Conservation (phyloP, 2,113 vertebrate species). For the Cyanoramphus novaezelandiae region DNA sequence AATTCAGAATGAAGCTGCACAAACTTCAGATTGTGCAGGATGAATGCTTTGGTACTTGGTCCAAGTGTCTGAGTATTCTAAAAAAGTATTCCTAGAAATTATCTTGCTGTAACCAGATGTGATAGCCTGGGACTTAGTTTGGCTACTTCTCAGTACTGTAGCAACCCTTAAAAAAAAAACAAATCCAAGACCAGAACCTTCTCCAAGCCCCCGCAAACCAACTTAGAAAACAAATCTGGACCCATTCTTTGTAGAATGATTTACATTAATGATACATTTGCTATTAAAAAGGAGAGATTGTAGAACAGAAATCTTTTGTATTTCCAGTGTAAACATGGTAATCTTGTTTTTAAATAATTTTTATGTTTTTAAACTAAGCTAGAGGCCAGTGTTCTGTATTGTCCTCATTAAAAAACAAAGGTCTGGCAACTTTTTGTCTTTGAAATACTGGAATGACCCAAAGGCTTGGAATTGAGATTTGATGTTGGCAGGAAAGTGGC, state of each 20-base stretch:
- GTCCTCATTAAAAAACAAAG: constrained; percentile 1
- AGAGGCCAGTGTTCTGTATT: neutral
- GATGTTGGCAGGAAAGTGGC: constrained; percentile 11
- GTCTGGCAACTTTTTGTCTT: constrained; percentile 6
- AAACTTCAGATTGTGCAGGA: neutral
- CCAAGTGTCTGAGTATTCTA: neutral
- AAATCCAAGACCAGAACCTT: neutral
- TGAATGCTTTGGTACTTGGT: neutral
- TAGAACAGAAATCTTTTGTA: neutral
- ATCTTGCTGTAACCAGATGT: neutral
- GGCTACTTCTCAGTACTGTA: neutral
- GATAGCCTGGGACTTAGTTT: neutral
- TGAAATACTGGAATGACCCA: constrained; percentile 22
- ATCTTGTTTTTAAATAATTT: neutral
- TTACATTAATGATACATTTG: neutral
- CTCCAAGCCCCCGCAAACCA: neutral
- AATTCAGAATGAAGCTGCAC: neutral
- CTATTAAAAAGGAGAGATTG: neutral
- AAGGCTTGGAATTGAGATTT: constrained; percentile 34
- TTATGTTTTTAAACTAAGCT: neutral
- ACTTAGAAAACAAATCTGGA: neutral
- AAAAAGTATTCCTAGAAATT: neutral
- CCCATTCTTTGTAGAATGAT: neutral
- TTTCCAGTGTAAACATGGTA: neutral
- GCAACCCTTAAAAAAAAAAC: neutral